Base-by-base conservation (phyloP, 2,888 invertebrate genomes). In the Sinelater perroti region DNA sequence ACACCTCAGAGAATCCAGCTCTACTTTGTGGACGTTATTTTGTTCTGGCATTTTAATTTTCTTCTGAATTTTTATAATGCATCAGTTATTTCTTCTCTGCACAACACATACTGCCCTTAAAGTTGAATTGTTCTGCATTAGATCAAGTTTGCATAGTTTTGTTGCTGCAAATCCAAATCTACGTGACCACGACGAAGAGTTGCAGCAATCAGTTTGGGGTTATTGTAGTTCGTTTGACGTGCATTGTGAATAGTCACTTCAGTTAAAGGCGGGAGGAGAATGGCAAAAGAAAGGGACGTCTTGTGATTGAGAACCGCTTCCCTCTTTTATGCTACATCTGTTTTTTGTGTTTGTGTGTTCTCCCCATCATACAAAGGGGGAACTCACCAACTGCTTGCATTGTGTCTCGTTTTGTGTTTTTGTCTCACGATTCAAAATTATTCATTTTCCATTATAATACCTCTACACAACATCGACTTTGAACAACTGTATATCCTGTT, bases 151-250 rank as follows among this genome's bases (percentile, higher is more conserved):
- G 24, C 8, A 24, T 5, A 24, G 5, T 5, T 5, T 24, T n/a
- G 5, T 7, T 6, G 5, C 24, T 24, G 8, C 46, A 20, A 35
- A 10, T 53, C 38, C 28, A 30, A n/a, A n/a, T n/a, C n/a, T n/a
- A n/a, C n/a, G n/a, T n/a, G 6, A 31, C 1, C 30, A 31, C 42
- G 38, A 52, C 35, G 33, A 2, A 28, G 7, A 45, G 30, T 30
- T 20, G 45, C 36, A 14, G 35, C 38, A 18, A 56, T 60, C 11
- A 50, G 26, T 57, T 57, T 60, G 8, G 50, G 38, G 35, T 56
- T 56, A 16, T 36, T 60, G 53, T 57, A 56, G 21, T 47, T 52
- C 30, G 36, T 57, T 26, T 60, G 42, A 18, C 46, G 57, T 26
- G 57, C 49, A 30, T 6, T 45, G 28, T 60, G 53, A 26, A n/a